phyloP scores from a whole-genome alignment of 1,140 invertebrate genomes.

The Camponotus vicinus region DNA sequence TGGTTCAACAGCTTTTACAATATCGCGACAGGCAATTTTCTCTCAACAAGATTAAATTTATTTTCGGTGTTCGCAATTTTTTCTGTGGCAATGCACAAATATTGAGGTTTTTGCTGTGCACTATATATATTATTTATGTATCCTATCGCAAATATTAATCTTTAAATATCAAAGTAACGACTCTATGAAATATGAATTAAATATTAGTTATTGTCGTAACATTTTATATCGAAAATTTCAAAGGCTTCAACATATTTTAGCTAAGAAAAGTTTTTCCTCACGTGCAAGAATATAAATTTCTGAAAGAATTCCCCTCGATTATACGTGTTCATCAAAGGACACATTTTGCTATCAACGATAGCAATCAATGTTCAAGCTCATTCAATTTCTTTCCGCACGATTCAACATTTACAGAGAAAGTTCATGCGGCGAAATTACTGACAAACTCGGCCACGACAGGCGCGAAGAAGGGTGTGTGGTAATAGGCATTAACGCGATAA shows the following conservation, averaged over 20 bases:
- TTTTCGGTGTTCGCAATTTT: not conserved
- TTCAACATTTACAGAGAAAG: slow-evolving; percentile 19
- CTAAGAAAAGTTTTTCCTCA: not conserved
- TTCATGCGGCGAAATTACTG: slow-evolving; percentile 47
- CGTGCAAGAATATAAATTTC: not conserved
- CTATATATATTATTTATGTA: not conserved
- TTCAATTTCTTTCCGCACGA: slow-evolving; percentile 1
- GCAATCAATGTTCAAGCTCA: not conserved
- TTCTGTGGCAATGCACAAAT: not conserved
- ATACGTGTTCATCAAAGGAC: not conserved
- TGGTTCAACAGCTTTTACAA: slow-evolving; percentile 31
- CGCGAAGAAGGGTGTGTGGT: slow-evolving; percentile 63
- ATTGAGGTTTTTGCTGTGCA: not conserved
- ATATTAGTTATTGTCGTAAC: not conserved
- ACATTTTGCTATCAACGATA: slow-evolving; percentile 21
- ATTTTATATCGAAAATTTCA: not conserved
- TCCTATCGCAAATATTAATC: slow-evolving; percentile 1
- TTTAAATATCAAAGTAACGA: not conserved
- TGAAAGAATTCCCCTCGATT: not conserved
- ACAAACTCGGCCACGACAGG: slow-evolving; percentile 25
- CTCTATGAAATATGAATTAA: not conserved
- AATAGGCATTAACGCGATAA: slow-evolving; percentile 83
- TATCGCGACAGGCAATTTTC: slow-evolving; percentile 25
- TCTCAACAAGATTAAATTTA: slow-evolving; percentile 4
- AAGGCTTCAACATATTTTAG: not conserved